These are phyloP conservation scores for Lithophane semibrunnea DNA, from an alignment of 2,888 invertebrate genomes.

Conservation along the genomic window DNA sequence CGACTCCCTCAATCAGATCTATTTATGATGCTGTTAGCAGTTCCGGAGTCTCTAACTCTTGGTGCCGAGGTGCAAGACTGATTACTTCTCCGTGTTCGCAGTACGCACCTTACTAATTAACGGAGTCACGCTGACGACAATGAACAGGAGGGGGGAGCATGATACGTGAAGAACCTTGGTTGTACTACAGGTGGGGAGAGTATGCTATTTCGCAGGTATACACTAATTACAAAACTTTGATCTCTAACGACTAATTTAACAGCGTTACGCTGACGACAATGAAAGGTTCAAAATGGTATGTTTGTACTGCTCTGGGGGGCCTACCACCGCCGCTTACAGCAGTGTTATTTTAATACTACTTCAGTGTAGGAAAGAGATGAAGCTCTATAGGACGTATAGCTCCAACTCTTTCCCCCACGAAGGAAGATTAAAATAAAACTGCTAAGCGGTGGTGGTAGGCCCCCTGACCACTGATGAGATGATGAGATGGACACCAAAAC, in stretches of 20 bases:
- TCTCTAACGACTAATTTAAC: no score
- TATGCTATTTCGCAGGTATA: background rate
- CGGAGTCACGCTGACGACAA: slow-evolving; percentile 75
- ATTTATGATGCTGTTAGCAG: background rate
- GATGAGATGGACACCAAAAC: background rate
- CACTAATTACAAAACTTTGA: background rate
- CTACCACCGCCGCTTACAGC: no score
- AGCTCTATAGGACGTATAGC: no score
- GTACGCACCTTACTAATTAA: slow-evolving; percentile 86
- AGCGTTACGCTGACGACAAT: no score
- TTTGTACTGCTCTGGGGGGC: no score
- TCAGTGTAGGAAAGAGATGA: no score
- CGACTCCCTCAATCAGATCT: background rate
- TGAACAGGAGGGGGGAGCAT: background rate
- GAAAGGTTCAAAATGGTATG: no score
- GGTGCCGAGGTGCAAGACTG: slow-evolving; percentile 82
- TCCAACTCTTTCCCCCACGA: no score
- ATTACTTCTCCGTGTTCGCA: slow-evolving; percentile 82
- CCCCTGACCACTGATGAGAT: background rate
- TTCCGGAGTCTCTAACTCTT: slow-evolving; percentile 66
- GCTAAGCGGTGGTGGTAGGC: no score
- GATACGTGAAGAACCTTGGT: slow-evolving; percentile 11
- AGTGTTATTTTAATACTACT: no score
- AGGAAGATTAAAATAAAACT: no score
- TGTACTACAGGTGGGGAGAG: background rate